Evolutionary conservation across 2,888 invertebrate species (phyloP), one percentile per base, ranked within the genome.

Genomic region (Chloroclystis v-ata): DNA sequence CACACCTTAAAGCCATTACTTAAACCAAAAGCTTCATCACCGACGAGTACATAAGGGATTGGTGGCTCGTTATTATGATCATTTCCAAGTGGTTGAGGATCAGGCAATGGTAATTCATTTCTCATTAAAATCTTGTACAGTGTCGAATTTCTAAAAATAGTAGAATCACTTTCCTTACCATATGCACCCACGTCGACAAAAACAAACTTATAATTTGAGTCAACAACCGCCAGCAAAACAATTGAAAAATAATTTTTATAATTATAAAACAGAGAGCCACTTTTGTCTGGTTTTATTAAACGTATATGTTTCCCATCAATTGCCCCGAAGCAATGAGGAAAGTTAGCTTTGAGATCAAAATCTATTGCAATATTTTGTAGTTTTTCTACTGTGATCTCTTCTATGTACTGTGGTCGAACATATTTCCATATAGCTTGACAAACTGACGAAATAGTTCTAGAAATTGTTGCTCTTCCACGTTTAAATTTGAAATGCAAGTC

Each of bases 401-500:
- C 25, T 14, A 47, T 42, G 54, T 55, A 44, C 46, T 57, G 16
- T 28, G 13, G 20, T 26, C n/a, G 37, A 42, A 48, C 28, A 48
- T 35, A 7, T 16, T 33, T 48, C 47, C 47, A 47, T 43, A 47
- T 40, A 28, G 39, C 39, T 16, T 14, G 11, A 29, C 48, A 48
- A 25, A 48, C 48, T 40, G 16, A 16, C 51, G 35, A 47, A 44
- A 56, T 58, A 41, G 35, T 52, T 40, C 38, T 46, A 47, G 55
- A 43, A 51, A 47, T 43, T 24, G 55, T 56, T 28, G 49, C 13
- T 52, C 24, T 53, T 42, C 56, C 52, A 39, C 48, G 50, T 53
- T 53, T 57, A 38, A 57, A 59, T 57, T 57, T 59, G 52, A 54
- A 57, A 53, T 59, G 51, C 42, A 61, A 52, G 29, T 61, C 56